phyloP scores from a whole-genome alignment of 2,797 vertebrate species.

The Phalanger gymnotis region DNA sequence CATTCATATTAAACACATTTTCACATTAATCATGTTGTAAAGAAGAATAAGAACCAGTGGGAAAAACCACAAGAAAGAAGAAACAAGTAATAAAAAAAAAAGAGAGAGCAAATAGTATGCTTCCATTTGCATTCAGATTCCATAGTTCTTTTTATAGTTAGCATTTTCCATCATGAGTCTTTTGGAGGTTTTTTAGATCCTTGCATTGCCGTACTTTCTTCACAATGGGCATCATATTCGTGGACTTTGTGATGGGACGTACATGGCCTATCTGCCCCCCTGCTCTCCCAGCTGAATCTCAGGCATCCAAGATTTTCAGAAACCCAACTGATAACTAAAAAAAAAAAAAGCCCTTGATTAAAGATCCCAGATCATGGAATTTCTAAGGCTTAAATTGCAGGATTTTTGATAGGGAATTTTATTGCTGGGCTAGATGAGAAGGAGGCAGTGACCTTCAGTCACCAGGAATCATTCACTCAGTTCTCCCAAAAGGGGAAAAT shows the following conservation, averaged over 20 bases:
- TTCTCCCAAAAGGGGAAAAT: neutral
- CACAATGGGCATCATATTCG: neutral
- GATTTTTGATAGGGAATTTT: slow-evolving; percentile 27
- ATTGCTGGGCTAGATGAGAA: neutral
- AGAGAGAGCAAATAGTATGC: too few relatives aligned
- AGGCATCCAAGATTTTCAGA: neutral
- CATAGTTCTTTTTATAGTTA: too few relatives aligned
- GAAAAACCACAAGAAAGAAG: too few relatives aligned
- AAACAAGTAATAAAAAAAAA: too few relatives aligned
- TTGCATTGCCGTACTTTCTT: neutral
- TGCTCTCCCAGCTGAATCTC: neutral
- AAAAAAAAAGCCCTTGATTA: slow-evolving; percentile 30
- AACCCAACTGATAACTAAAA: slow-evolving; percentile 13
- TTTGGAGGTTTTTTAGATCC: too few relatives aligned
- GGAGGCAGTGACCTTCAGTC: neutral
- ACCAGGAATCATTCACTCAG: neutral
- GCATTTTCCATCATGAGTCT: too few relatives aligned
- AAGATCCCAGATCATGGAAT: neutral
- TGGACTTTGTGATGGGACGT: neutral
- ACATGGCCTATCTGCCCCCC: neutral
- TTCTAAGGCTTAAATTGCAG: slow-evolving; percentile 27
- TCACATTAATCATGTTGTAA: too few relatives aligned
- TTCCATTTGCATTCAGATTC: too few relatives aligned
- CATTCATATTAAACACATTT: too few relatives aligned
- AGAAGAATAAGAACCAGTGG: too few relatives aligned